Evolutionary conservation across 2,113 vertebrate species (phyloP).

Genomic region (Alethe diademata): DNA sequence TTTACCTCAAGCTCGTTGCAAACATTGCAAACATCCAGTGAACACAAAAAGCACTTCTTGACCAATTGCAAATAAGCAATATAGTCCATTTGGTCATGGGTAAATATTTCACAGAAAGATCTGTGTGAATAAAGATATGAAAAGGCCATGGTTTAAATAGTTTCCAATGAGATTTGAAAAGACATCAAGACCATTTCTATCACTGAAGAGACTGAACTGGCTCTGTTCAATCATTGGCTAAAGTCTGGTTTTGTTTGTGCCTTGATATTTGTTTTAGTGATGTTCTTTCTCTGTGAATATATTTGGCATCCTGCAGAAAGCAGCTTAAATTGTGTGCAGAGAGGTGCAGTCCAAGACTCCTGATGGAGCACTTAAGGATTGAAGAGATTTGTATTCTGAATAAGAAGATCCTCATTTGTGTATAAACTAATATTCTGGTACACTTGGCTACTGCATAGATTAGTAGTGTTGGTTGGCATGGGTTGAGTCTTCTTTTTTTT

Average conservation of each 20-base stretch:
- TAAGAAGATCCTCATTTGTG: background rate
- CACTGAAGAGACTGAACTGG: background rate
- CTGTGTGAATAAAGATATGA: background rate
- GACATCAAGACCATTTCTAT: background rate
- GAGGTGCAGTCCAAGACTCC: background rate
- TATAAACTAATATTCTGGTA: background rate
- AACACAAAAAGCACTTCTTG: background rate
- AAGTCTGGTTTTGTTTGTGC: background rate
- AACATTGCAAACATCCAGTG: background rate
- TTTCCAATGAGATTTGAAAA: background rate
- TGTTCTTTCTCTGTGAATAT: background rate
- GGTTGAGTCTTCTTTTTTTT: background rate
- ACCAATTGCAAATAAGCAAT: background rate
- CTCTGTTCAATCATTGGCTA: background rate
- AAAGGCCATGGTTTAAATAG: background rate
- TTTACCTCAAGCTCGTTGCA: background rate
- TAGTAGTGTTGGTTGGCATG: background rate
- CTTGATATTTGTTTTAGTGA: conserved; percentile 9
- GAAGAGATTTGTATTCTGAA: background rate
- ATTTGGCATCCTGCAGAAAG: background rate
- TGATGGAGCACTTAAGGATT: background rate
- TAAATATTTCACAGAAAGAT: background rate
- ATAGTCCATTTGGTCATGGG: background rate
- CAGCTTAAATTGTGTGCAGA: background rate
- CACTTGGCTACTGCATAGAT: background rate